Evolutionary conservation across 2,888 invertebrate genomes (phyloP), one percentile per base, ranked within the genome.

Genomic region (Druceiella hillmani): DNA sequence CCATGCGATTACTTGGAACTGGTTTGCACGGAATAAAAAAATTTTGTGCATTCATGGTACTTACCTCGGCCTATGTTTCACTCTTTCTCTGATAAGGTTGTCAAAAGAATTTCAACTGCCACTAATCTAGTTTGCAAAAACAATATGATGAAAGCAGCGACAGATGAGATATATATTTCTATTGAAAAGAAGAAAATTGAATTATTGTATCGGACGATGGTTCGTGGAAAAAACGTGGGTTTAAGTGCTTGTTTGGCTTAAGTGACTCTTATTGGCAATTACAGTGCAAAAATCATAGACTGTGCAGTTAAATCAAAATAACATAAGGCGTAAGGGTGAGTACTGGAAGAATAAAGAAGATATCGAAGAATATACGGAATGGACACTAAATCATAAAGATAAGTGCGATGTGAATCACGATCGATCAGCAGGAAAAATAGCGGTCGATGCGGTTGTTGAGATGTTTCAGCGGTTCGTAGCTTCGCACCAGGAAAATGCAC

Each of bases 391-490:
- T n/a, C 41, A 44, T 26, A 36, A 36, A 31, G 33, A 41, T 25
- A 25, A 36, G n/a, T 45, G 45, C 32, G 29, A 43, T 16, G 17
- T 17, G 13, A 49, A 49, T 41, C 49, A 49, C 40, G 33, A 44
- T 31, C 43, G 44, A 30, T 41, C 36, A 27, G 27, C 50, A n/a
- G 49, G 49, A 25, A 51, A 47, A 36, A 51, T 51, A 50, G 50
- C 50, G 36, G 43, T 50, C 7, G 46, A 45, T 25, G 38, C 40
- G 13, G 29, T 49, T 3, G 28, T 38, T 9, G 41, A 46, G 35
- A 51, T 51, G 45, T 48, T 48, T 33, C 12, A 37, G 26, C 31
- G 45, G 3, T 48, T 45, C 14, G 36, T 39, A 36, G 28, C 32
- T 20, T n/a, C n/a, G n/a, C n/a, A n/a, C n/a, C n/a, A n/a, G n/a